These are phyloP conservation scores for Zosterops borbonicus DNA, from an alignment of 2,113 vertebrate genomes.

Conservation along the genomic window DNA sequence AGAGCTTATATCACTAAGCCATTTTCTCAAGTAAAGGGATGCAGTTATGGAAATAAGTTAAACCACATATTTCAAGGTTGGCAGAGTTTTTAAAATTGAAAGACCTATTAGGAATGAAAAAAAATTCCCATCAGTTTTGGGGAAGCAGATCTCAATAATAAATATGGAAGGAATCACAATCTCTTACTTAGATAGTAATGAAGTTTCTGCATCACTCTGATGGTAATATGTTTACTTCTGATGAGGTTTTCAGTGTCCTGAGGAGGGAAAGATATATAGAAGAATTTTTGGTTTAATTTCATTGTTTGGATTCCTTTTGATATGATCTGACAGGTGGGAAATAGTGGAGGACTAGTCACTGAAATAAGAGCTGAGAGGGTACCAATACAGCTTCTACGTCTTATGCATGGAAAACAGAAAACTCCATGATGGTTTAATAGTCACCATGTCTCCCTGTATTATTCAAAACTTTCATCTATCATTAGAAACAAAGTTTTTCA, in stretches of 20 bases:
- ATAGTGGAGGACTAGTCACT: neutral
- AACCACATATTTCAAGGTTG: neutral
- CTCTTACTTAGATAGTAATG: neutral
- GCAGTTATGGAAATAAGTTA: neutral
- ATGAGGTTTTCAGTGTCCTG: neutral
- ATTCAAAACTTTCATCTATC: neutral
- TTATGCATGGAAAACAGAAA: neutral
- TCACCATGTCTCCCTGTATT: neutral
- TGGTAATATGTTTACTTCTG: neutral
- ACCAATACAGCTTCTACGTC: neutral
- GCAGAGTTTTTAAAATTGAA: neutral
- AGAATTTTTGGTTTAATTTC: neutral
- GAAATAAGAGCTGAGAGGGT: neutral
- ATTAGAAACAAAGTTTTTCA: constrained; percentile 16
- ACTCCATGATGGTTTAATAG: neutral
- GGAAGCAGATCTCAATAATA: neutral
- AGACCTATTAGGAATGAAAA: neutral
- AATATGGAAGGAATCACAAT: neutral
- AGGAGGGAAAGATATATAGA: neutral
- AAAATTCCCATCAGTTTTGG: neutral
- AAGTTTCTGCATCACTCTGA: neutral
- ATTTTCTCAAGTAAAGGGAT: neutral
- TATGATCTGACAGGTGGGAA: neutral
- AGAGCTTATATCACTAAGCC: neutral
- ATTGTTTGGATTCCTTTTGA: neutral